phyloP scores from a whole-genome alignment of 2,797 vertebrate species.

The Ibycter americanus region DNA sequence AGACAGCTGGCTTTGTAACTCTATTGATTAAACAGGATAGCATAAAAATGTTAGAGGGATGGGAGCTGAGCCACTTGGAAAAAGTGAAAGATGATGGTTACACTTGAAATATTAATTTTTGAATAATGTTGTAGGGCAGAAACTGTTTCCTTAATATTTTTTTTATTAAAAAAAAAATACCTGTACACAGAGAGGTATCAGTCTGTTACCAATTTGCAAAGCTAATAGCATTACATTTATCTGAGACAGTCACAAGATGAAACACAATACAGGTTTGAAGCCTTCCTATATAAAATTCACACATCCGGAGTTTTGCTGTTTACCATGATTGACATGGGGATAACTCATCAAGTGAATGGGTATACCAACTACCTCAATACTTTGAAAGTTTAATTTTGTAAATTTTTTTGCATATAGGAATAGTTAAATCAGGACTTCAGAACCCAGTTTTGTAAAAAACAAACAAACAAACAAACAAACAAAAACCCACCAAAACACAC shows the following conservation, averaged over 20 bases:
- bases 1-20: conserved; percentile 64
- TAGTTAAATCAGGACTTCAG: not conserved
- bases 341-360: not conserved
- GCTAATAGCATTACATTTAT: not conserved
- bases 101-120: conserved; percentile 42
- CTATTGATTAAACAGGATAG: conserved; percentile 72
- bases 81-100: conserved; percentile 21
- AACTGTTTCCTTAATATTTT: not conserved
- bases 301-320: not conserved
- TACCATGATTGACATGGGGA: not conserved
- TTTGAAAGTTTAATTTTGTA: not conserved
- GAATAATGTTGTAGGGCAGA: not conserved
- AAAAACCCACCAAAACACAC: not conserved
- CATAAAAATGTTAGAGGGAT: conserved; percentile 39
- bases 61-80: conserved; percentile 16
- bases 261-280: not conserved
- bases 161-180: not conserved
- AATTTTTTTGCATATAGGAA: not conserved
- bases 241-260: not conserved
- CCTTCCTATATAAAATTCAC: not conserved
- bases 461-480: not conserved
- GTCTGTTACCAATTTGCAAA: not conserved
- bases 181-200: not conserved
- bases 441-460: not conserved
- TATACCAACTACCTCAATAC: not conserved